These are phyloP conservation scores for Napeogenes inachia DNA, from an alignment of 2,888 invertebrate species.

Conservation along the genomic window DNA sequence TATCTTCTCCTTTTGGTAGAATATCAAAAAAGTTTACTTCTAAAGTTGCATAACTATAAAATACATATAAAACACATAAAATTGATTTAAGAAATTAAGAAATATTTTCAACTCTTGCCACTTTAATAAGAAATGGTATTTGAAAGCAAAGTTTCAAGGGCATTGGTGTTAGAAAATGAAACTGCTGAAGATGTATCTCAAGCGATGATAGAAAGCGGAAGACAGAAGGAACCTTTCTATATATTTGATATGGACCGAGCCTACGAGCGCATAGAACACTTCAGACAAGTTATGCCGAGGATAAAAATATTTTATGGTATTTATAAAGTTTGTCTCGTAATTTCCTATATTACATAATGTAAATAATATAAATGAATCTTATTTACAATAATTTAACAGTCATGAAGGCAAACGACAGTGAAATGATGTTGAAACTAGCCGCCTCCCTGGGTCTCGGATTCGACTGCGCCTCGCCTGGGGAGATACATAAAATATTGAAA, in stretches of 20 bases:
- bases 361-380: no score
- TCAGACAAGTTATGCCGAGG: constrained; percentile 41
- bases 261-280: constrained; percentile 38
- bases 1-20: no score
- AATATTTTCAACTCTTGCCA: no score
- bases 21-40: no score
- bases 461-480: constrained; percentile 46
- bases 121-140: constrained; percentile 21
- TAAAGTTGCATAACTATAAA: no score
- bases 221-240: constrained; percentile 43
- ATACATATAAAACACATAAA: no score
- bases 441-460: constrained; percentile 40
- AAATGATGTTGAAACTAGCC: constrained; percentile 40
- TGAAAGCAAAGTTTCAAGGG: constrained; percentile 14
- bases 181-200: constrained; percentile 36
- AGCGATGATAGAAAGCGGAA: constrained; percentile 38
- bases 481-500: constrained; percentile 39
- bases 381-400: constrained; percentile 32
- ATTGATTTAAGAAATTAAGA: no score
- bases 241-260: constrained; percentile 43
- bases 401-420: constrained; percentile 45
- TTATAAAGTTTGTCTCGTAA: not conserved
- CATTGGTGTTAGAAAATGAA: constrained; percentile 32
- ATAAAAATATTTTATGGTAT: constrained; percentile 46
- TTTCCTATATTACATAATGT: not conserved